These are phyloP conservation scores for Takifugu ocellatus DNA, from an alignment of 2,797 vertebrate species.

Conservation along the genomic window DNA sequence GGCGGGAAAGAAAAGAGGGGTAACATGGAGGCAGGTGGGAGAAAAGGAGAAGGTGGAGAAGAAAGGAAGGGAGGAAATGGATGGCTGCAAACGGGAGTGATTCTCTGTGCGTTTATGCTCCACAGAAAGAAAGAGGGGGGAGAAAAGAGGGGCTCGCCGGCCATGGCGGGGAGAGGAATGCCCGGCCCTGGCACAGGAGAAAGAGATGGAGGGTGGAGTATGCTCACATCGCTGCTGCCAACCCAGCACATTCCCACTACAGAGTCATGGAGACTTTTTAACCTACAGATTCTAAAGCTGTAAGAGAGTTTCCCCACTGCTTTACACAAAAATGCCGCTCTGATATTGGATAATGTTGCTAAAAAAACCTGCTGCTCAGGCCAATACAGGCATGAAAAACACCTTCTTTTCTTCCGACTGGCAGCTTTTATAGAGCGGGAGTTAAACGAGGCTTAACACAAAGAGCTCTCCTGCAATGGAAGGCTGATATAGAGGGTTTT, in stretches of 20 bases:
- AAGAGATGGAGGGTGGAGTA: constrained; percentile 62
- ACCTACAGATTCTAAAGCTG: constrained; percentile 52
- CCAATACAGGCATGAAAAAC: neutral
- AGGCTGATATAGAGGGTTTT: no score
- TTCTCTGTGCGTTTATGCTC: constrained; percentile 20
- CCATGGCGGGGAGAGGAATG: constrained; percentile 70
- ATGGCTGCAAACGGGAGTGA: constrained; percentile 24
- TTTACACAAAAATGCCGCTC: neutral
- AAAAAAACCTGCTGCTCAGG: neutral
- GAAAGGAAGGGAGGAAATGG: constrained; percentile 15
- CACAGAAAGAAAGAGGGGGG: constrained; percentile 37
- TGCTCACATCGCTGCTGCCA: constrained; percentile 63
- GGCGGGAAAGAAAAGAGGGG: constrained; percentile 14
- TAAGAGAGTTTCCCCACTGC: constrained; percentile 12
- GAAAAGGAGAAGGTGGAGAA: constrained; percentile 20
- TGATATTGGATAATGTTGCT: neutral
- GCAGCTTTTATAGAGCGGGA: no score
- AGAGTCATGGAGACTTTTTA: constrained; percentile 63
- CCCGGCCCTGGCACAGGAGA: constrained; percentile 63
- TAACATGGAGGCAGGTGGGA: constrained; percentile 33
- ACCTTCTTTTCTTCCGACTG: neutral
- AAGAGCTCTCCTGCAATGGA: no score
- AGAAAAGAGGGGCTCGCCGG: constrained; percentile 50
- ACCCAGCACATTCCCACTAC: constrained; percentile 60
- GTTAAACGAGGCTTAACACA: no score